Evolutionary conservation across 2,113 vertebrate genomes (phyloP).

Genomic region (Anolis sagrei): DNA sequence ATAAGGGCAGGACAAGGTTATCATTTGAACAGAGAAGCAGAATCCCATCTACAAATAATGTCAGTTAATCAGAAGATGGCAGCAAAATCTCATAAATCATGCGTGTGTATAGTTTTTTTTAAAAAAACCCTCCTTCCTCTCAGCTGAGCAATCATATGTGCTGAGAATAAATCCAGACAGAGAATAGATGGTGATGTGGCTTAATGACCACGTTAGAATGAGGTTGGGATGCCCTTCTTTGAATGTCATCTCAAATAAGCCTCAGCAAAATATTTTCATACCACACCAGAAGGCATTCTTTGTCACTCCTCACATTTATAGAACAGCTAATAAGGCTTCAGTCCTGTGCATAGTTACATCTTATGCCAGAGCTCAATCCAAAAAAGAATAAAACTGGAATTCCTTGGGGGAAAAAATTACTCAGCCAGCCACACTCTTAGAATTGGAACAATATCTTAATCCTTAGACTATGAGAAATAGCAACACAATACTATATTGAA

Average conservation of each 20-base stretch:
- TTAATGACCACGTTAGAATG: conserved; percentile 1
- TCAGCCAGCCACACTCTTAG: background rate
- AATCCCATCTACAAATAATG: background rate
- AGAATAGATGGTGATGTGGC: conserved; percentile 5
- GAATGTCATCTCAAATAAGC: background rate
- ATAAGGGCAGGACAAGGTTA: background rate
- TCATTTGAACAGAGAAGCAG: background rate
- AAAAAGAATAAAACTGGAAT: background rate
- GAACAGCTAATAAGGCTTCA: background rate
- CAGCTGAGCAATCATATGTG: conserved; percentile 9
- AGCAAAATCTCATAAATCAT: conserved; percentile 72
- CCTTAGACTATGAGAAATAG: no score
- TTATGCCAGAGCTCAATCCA: background rate
- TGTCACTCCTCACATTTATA: background rate
- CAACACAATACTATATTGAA: no score
- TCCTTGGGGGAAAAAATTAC: background rate
- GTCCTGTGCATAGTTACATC: background rate
- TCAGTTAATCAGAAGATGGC: conserved; percentile 79
- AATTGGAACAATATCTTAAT: background rate
- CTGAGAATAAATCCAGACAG: conserved; percentile 25
- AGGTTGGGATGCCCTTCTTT: background rate
- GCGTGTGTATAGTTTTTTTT: background rate
- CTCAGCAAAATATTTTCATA: background rate
- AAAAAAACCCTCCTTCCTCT: background rate
- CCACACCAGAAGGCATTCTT: background rate